Conservation (phyloP, 2,797 vertebrate species). For the Apodemus agrarius region DNA sequence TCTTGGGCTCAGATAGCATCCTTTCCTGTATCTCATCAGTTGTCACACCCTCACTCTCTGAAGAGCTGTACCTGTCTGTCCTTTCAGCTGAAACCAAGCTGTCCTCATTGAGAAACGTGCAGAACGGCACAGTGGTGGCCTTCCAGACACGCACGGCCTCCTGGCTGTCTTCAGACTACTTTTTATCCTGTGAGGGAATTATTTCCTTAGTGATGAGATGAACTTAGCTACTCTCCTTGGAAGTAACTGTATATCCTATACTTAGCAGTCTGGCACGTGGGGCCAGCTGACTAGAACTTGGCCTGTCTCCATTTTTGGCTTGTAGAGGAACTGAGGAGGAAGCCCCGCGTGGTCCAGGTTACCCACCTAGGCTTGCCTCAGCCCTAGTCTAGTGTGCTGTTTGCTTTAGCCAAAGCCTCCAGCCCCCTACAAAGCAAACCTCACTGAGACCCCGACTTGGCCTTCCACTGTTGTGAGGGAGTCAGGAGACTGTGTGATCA, state of each 20-base stretch:
- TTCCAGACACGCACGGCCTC: neutral
- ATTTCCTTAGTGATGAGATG: conserved; percentile 1
- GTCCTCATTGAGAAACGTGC: conserved; percentile 42
- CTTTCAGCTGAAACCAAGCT: conserved; percentile 50
- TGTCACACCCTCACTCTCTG: conserved; percentile 9
- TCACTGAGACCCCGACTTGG: neutral
- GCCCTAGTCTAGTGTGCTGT: neutral
- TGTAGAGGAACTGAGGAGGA: conserved; percentile 36
- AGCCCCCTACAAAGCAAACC: neutral
- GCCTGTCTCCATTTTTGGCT: neutral
- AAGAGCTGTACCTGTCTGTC: conserved; percentile 10
- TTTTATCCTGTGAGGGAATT: conserved; percentile 3
- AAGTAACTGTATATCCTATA: neutral
- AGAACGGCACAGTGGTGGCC: neutral
- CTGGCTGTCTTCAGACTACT: neutral
- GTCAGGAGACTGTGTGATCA: neutral
- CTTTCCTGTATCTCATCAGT: conserved; percentile 13
- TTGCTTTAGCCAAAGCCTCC: neutral
- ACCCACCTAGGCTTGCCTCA: neutral
- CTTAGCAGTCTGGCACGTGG: neutral
- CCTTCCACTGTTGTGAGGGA: neutral
- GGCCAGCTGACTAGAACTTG: neutral
- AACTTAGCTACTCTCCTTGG: conserved; percentile 3
- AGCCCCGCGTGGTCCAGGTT: neutral
- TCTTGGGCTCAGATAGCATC: conserved; percentile 13